phyloP scores from a whole-genome alignment of 2,113 vertebrate genomes.

The Malurus cyaneus region DNA sequence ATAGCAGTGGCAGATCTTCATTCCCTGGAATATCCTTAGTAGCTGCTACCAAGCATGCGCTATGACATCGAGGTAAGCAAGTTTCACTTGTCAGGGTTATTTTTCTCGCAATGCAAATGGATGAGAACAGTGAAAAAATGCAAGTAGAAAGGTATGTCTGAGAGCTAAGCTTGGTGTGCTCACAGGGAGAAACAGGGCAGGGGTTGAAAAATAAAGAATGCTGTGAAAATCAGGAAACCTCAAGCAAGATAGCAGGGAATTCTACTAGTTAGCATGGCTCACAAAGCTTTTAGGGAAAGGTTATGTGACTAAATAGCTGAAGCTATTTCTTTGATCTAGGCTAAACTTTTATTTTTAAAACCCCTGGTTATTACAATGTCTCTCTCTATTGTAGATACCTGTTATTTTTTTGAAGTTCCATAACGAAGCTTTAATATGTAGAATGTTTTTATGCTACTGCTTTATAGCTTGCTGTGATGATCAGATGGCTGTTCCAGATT shows the following conservation, averaged over 20 bases:
- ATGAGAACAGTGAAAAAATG: neutral
- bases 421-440: neutral
- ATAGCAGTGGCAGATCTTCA: neutral
- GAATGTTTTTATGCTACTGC: neutral
- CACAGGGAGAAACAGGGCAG: neutral
- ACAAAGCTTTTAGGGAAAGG: neutral
- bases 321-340: neutral
- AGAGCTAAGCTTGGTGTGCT: neutral
- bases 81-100: neutral
- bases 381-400: neutral
- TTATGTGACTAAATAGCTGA: neutral
- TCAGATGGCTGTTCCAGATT: neutral
- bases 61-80: neutral
- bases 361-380: neutral
- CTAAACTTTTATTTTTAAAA: neutral
- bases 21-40: neutral
- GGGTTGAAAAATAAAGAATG: neutral
- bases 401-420: neutral
- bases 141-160: neutral
- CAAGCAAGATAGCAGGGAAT: neutral
- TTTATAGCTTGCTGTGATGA: neutral
- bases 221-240: neutral
- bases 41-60: neutral
- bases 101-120: neutral
- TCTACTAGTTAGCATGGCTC: neutral